Base-by-base conservation (phyloP, 2,113 vertebrate genomes). In the Tetraodon nigroviridis region DNA sequence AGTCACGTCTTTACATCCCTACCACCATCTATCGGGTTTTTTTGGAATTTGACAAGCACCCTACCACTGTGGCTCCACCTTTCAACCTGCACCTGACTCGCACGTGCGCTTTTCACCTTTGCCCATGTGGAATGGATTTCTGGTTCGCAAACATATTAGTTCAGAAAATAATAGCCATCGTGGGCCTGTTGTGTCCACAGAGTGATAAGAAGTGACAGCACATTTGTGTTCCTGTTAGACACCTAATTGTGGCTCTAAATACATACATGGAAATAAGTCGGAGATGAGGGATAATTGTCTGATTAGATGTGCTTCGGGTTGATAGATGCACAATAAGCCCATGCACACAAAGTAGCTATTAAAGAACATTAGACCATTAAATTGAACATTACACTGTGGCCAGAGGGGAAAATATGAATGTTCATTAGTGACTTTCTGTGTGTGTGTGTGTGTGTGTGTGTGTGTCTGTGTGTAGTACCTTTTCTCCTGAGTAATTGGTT, bases 231-330 rank as follows among this genome's bases (percentile, higher is more conserved):
- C 61, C 46, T 71, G 68, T 78, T 84, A 78, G 57, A 67, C 56
- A 61, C 47, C 41, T 65, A 64, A 66, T 68, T 53, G 50, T 69
- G 76, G 80, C 71, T 76, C 80, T 79, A 82, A 86, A 84, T 81
- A 79, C 61, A 69, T 77, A 75, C 64, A 65, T 66, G 55, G 46
- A 78, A 77, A 85, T 86, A 75, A 86, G 72, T 27, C 64, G 53
- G 73, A 77, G 74, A 76, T 73, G 74, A 82, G 75, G 62, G 42
- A 69, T 86, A 88, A 88, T 85, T 81, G 81, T 84, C 73, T 81
- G 81, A 84, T 82, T 80, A 82, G 82, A 84, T 82, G 81, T 81
- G 81, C 75, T 80, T 67, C 65, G 74, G 75, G 69, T 81, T 86
- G 82, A 82, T 83, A 74, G 79, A 84, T 73, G 72, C 75, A 85